A percentile compares a stretch with the other conserved stretches of the same genome.
These are phyloP conservation scores for Aythya baeri DNA, from an alignment of 2,113 vertebrate genomes.

Conservation along the genomic window DNA sequence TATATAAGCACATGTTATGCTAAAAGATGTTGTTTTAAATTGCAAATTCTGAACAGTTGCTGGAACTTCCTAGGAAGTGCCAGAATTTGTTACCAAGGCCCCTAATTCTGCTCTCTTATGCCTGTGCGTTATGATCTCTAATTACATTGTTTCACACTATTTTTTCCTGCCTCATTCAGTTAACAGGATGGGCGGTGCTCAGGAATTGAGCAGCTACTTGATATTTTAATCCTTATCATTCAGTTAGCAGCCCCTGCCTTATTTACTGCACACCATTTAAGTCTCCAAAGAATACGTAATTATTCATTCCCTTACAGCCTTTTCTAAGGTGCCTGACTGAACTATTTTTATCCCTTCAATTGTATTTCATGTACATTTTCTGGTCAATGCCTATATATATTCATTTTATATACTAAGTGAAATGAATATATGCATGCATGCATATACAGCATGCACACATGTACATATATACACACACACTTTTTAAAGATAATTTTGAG, in stretches of 20 bases:
- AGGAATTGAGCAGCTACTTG: slow-evolving; percentile 45
- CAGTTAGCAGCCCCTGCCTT: background rate
- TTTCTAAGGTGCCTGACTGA: background rate
- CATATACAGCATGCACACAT: background rate
- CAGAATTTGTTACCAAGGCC: slow-evolving; percentile 3
- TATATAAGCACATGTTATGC: background rate
- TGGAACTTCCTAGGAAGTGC: slow-evolving; percentile 57
- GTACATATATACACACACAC: background rate
- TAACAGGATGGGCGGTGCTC: slow-evolving; percentile 58
- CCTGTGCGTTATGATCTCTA: slow-evolving; percentile 21
- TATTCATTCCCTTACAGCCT: slow-evolving; percentile 24
- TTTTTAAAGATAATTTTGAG: background rate
- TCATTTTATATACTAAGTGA: background rate
- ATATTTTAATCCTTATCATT: slow-evolving; percentile 66
- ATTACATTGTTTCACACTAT: slow-evolving; percentile 69
- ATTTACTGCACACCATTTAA: slow-evolving; percentile 51
- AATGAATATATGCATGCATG: background rate
- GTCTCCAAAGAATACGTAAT: slow-evolving; percentile 39
- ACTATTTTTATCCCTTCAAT: slow-evolving; percentile 46
- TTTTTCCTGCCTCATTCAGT: slow-evolving; percentile 62
- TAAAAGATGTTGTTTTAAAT: slow-evolving; percentile 24
- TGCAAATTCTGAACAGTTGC: slow-evolving; percentile 41
- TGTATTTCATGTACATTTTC: slow-evolving; percentile 5
- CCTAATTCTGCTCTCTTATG: background rate
- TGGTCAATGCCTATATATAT: background rate